Conservation (phyloP, 2,113 vertebrate species). For the Solenodon paradoxus region DNA sequence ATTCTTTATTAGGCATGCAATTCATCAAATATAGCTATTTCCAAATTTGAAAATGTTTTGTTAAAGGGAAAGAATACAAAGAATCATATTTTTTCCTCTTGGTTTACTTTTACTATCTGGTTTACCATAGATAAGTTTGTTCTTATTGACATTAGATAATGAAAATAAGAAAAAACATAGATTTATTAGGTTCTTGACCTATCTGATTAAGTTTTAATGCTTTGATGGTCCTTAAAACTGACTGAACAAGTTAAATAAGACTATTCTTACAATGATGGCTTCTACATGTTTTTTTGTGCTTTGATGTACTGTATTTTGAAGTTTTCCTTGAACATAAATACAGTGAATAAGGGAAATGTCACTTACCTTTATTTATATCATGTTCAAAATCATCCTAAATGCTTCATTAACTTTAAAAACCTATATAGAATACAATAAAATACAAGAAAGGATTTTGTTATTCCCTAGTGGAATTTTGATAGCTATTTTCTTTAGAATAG, state of each 20-base stretch:
- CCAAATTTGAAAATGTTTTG: neutral
- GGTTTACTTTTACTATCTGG: neutral
- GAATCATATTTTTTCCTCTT: neutral
- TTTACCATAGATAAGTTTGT: slow-evolving; percentile 8
- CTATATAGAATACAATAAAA: neutral
- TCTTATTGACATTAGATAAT: slow-evolving; percentile 17
- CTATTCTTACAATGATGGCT: neutral
- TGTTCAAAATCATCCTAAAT: neutral
- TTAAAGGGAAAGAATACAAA: neutral
- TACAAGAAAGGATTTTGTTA: neutral
- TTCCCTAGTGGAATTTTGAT: neutral
- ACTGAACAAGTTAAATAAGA: slow-evolving; percentile 2
- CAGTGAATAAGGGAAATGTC: neutral
- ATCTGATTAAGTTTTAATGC: neutral
- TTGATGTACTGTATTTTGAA: too few species aligned
- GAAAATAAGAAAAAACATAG: neutral
- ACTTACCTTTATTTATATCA: neutral
- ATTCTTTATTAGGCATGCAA: neutral
- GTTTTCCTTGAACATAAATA: neutral
- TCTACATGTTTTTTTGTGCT: neutral
- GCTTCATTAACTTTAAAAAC: neutral
- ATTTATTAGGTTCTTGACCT: neutral
- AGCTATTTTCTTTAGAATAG: neutral
- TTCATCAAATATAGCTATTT: neutral
- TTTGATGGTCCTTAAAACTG: neutral